A percentile compares a stretch with the other conserved stretches of the same genome.
Evolutionary conservation across 2,113 vertebrate species (phyloP).

Genomic region (Etheostoma spectabile): DNA sequence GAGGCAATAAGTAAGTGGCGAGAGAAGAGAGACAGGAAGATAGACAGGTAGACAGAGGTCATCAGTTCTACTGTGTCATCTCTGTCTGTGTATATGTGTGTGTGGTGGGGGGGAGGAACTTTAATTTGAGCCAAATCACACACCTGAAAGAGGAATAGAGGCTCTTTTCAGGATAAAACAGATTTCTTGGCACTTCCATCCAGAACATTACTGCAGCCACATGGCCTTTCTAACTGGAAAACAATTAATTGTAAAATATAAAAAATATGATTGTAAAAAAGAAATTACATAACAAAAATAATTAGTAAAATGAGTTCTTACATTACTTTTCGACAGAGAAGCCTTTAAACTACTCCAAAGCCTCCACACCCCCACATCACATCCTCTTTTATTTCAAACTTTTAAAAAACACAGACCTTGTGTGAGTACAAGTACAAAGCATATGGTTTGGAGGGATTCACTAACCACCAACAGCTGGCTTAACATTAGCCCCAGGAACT

Average conservation of each 20-base stretch:
- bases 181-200: neutral
- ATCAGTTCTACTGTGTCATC: conserved; percentile 29
- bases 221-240: neutral
- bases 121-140: conserved; percentile 15
- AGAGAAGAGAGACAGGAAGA: neutral
- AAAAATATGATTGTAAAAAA: neutral
- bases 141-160: conserved; percentile 8
- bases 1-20: conserved; percentile 8
- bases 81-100: conserved; percentile 2
- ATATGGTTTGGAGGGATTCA: neutral
- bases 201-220: neutral
- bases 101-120: neutral
- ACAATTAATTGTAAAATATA: too few relatives aligned
- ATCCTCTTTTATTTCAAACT: neutral
- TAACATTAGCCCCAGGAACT: neutral
- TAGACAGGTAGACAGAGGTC: conserved; percentile 22
- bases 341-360: neutral
- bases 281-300: neutral
- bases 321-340: neutral
- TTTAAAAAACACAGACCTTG: too few relatives aligned
- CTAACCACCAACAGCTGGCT: neutral
- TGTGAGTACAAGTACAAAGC: too few relatives aligned
- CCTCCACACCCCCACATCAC: neutral
- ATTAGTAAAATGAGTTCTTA: too few relatives aligned
- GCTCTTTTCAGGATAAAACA: neutral